Conservation (phyloP, 2,888 invertebrate genomes). For the Microplitis manilae region DNA sequence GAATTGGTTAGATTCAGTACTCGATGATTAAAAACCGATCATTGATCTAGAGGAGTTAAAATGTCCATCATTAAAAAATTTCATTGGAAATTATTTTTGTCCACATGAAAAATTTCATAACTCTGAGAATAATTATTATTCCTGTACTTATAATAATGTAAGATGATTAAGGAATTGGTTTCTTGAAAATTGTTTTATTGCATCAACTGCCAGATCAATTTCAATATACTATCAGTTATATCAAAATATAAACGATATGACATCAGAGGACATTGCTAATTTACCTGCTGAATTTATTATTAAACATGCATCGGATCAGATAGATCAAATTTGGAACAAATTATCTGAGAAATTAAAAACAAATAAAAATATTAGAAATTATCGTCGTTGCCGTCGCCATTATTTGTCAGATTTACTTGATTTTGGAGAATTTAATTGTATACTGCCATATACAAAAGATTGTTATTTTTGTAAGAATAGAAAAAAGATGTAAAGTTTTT, state of each 20-base stretch:
- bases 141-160: conserved; percentile 11
- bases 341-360: no score
- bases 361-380: no score
- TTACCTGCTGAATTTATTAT: conserved; percentile 2
- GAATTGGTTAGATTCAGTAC: neutral
- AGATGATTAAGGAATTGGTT: conserved; percentile 1
- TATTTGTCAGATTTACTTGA: no score
- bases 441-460: no score
- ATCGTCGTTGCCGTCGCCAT: no score
- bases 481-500: no score
- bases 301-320: neutral
- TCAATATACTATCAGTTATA: conserved; percentile 12
- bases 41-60: neutral
- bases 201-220: neutral
- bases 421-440: no score
- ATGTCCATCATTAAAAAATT: neutral
- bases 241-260: conserved; percentile 11
- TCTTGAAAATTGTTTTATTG: neutral
- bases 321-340: no score
- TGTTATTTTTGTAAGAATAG: no score
- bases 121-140: neutral
- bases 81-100: neutral
- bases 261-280: conserved; percentile 6
- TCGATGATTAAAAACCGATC: neutral
- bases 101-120: neutral